phyloP scores from a whole-genome alignment of 2,888 invertebrate genomes.

The Drosophila austrosaltans region DNA sequence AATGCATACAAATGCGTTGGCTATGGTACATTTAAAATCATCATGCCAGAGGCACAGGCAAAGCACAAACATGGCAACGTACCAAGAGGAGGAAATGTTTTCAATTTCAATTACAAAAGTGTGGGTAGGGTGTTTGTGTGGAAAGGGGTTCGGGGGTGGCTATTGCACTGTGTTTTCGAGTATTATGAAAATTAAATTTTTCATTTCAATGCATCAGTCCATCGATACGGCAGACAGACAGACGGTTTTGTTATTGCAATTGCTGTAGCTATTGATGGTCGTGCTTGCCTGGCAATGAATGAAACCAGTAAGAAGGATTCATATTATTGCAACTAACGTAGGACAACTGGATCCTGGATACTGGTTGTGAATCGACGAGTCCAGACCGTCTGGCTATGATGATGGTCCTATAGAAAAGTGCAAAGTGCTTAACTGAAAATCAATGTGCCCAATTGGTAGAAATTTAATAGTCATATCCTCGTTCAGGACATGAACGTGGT shows the following conservation, averaged over 20 bases:
- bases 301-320: conserved; percentile 56
- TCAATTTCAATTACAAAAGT: conserved; percentile 76
- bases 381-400: conserved; percentile 8
- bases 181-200: conserved; percentile 78
- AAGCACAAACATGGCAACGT: conserved; percentile 61
- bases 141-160: conserved; percentile 20
- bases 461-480: conserved; percentile 58
- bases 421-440: conserved; percentile 51
- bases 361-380: background rate
- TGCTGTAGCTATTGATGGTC: background rate
- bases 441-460: conserved; percentile 60
- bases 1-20: conserved; percentile 51
- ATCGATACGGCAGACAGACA: conserved; percentile 29
- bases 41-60: conserved; percentile 18
- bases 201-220: conserved; percentile 70
- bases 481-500: conserved; percentile 28
- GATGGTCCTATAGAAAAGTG: conserved; percentile 27
- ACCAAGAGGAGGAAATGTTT: conserved; percentile 67
- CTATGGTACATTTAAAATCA: conserved; percentile 58
- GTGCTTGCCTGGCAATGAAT: conserved; percentile 47
- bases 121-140: background rate
- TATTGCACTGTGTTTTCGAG: conserved; percentile 65
- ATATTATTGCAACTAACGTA: conserved; percentile 54
- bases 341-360: background rate
- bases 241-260: conserved; percentile 3